Conservation (phyloP, 2,888 invertebrate species). For the Synergus umbraculus region DNA sequence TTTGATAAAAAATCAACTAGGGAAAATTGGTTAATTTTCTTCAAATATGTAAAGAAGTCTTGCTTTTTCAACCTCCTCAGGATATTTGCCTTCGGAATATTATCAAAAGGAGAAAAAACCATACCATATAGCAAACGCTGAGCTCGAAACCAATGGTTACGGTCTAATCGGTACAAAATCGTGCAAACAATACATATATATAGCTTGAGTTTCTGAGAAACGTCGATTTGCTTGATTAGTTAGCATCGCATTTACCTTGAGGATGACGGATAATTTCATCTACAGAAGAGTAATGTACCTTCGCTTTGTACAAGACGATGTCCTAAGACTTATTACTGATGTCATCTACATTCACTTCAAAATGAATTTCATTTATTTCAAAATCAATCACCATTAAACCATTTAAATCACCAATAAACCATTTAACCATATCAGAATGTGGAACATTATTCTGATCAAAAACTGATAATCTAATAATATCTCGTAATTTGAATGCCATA, state of each 20-base stretch:
- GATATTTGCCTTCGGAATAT: neutral
- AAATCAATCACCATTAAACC: neutral
- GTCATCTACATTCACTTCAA: neutral
- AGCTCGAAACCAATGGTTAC: neutral
- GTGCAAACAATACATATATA: conserved; percentile 11
- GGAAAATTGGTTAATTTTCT: conserved; percentile 6
- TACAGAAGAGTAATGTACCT: conserved; percentile 9
- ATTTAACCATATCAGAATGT: neutral
- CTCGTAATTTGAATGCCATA: neutral
- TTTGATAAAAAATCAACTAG: neutral
- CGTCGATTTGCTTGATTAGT: conserved; percentile 16
- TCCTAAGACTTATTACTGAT: neutral
- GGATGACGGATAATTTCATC: conserved; percentile 31
- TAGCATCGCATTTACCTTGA: conserved; percentile 14
- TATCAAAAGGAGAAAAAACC: neutral
- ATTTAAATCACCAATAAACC: neutral
- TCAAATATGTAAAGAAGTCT: neutral
- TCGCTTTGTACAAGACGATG: conserved; percentile 29
- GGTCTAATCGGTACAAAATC: conserved; percentile 14
- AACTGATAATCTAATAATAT: neutral
- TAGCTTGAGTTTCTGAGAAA: conserved; percentile 32
- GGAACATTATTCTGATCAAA: too few species aligned
- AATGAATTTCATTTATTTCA: too few species aligned
- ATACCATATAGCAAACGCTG: conserved; percentile 1
- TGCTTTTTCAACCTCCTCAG: neutral